These are phyloP conservation scores for Allolobophora icterica DNA, from an alignment of 2,888 invertebrate genomes.

Conservation along the genomic window DNA sequence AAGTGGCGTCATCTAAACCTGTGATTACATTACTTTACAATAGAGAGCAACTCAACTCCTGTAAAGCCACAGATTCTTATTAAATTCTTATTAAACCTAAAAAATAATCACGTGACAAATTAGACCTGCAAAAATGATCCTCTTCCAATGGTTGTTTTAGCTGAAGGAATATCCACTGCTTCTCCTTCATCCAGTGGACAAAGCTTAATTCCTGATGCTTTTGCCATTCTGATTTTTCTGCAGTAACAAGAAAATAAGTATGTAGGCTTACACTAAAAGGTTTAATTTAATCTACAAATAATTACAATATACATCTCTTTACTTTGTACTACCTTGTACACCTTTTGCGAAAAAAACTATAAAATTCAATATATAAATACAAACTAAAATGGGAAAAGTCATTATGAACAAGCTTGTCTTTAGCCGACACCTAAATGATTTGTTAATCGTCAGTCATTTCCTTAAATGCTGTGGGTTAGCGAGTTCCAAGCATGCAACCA, in stretches of 20 bases:
- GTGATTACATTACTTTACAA: no score
- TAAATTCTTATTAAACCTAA: not conserved
- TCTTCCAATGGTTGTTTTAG: constrained; percentile 59
- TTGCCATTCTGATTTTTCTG: constrained; percentile 27
- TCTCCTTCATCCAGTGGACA: constrained; percentile 46
- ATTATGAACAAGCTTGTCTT: no score
- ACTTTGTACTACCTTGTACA: not conserved
- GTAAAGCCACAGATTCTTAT: not conserved
- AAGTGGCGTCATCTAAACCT: no score
- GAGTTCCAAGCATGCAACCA: no score
- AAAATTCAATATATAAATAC: no score
- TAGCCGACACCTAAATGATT: no score
- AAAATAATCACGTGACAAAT: not conserved
- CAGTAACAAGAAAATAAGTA: not conserved
- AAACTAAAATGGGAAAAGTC: no score
- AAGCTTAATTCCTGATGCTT: constrained; percentile 41
- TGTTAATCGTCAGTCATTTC: no score
- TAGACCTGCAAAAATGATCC: constrained; percentile 61
- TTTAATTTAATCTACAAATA: not conserved
- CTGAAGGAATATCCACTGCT: constrained; percentile 45
- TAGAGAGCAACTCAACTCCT: not conserved
- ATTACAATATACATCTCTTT: not conserved
- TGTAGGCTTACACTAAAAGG: not conserved
- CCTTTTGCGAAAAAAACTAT: no score
- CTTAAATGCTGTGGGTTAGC: no score